These are phyloP conservation scores for Gadopsis bispinosus DNA, from an alignment of 2,797 vertebrate species.

Conservation along the genomic window DNA sequence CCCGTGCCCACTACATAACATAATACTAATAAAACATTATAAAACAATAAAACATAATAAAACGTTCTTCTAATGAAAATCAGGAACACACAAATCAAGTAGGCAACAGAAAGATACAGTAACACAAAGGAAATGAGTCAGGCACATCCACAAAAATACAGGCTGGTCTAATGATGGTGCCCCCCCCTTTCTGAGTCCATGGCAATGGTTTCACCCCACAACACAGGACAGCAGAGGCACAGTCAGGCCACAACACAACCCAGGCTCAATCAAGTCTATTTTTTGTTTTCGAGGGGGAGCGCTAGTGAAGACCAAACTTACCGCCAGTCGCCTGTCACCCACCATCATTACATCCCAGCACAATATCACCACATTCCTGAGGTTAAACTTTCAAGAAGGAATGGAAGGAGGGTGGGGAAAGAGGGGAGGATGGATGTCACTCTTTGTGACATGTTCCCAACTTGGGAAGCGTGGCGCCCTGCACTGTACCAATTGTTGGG, in stretches of 20 bases:
- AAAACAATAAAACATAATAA: background rate
- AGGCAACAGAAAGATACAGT: conserved; percentile 70
- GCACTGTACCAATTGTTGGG: conserved; percentile 65
- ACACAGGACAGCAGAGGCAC: conserved; percentile 75
- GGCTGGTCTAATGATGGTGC: conserved; percentile 83
- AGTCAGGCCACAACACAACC: conserved; percentile 74
- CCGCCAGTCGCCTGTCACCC: conserved; percentile 80
- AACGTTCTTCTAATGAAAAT: conserved; percentile 59
- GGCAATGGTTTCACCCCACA: conserved; percentile 76
- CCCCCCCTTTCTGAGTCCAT: conserved; percentile 73
- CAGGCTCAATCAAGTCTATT: conserved; percentile 64
- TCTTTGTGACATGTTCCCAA: conserved; percentile 61
- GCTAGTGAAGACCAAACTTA: conserved; percentile 84
- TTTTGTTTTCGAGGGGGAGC: conserved; percentile 66
- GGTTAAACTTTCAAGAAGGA: conserved; percentile 77
- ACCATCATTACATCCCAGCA: conserved; percentile 87
- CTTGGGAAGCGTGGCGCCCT: conserved; percentile 66
- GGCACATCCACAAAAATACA: conserved; percentile 68
- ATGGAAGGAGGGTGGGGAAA: conserved; percentile 50
- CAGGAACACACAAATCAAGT: conserved; percentile 61
- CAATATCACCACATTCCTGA: conserved; percentile 82
- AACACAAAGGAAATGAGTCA: conserved; percentile 73
- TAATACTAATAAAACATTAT: conserved; percentile 17
- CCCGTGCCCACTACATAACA: conserved; percentile 27
- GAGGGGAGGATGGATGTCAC: conserved; percentile 59